Percentiles rank a stretch among this genome's conserved stretches.
phyloP scores from a whole-genome alignment of 2,113 vertebrate species.

The Lophura nycthemera region DNA sequence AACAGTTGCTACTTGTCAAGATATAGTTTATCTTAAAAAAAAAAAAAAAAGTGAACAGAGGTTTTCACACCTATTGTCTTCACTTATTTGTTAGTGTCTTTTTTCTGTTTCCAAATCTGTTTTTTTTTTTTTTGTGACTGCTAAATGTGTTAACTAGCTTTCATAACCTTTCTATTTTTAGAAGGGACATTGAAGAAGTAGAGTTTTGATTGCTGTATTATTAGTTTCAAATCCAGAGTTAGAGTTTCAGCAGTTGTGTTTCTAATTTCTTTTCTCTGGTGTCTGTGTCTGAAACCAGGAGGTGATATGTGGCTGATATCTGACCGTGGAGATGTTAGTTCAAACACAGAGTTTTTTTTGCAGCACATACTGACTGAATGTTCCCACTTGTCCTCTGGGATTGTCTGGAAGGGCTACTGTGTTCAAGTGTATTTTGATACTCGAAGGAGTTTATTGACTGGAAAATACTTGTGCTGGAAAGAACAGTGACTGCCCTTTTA shows the following conservation, averaged over 20 bases:
- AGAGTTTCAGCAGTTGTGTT: not conserved
- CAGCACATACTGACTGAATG: fast-evolving
- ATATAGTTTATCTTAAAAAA: not conserved
- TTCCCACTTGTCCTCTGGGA: not conserved
- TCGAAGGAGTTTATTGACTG: not conserved
- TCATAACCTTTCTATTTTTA: not conserved
- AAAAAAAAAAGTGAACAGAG: not conserved
- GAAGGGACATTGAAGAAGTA: not conserved
- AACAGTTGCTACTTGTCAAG: not conserved
- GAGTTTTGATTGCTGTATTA: not conserved
- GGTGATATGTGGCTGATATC: not conserved
- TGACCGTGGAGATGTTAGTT: not conserved
- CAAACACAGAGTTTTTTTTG: not conserved
- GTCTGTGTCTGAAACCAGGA: not conserved
- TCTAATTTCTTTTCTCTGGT: not conserved
- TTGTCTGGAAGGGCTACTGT: not conserved
- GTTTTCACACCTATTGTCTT: not conserved
- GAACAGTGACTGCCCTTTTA: not conserved
- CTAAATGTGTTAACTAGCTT: not conserved
- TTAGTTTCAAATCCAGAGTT: not conserved
- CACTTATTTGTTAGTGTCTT: not conserved
- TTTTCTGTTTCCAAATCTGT: not conserved
- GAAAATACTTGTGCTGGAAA: not conserved
- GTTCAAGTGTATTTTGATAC: not conserved
- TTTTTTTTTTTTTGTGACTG: not conserved